Evolutionary conservation across 2,797 vertebrate species (phyloP), one percentile per base, ranked within the genome.

Genomic region (Clarias pachynema): DNA sequence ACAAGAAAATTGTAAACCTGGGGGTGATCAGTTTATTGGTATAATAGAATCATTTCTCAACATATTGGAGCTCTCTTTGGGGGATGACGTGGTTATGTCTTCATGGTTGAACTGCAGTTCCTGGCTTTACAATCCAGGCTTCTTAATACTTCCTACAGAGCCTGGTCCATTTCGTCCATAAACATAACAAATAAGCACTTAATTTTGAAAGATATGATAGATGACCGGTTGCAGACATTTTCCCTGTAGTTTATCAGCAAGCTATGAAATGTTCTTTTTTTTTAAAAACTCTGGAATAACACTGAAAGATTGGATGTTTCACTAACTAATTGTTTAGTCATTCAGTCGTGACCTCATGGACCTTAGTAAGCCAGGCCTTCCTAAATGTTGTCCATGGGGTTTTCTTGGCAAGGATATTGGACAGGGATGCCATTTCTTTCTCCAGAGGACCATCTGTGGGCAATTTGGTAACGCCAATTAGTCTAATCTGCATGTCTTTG

Each of bases 1-100:
- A 80, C 57, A 73, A 80, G 63, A 79, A 57, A 74, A 66, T 26
- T 74, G 72, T 86, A 86, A 86, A 89, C 86, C 79, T 57, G 74
- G 34, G 65, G 70, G 62, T 69, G 84, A 82, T 75, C 77, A 72
- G 84, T 73, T 83, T 77, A 79, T 85, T 70, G 78, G 37, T 49
- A 59, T 84, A 74, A 85, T 84, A 79, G 60, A 79, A 65, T 79
- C 29, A 65, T 85, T 49, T 72, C 34, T 40, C 78, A 65, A 70
- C 82, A 74, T 63, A 66, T 62, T 26, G 26, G 31, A 63, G 77
- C 37, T 22, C 62, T 63, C 66, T 7, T 22, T 44, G 49, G 57
- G n/a, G 22, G 29, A 29, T 29, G 81, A 73, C 29, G 60, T 44
- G 53, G 53, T 65, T 56, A 59, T 12, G 49, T 66, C 78, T 62